Evolutionary conservation across 2,113 vertebrate species (phyloP).

Genomic region (Lasiurus cinereus): DNA sequence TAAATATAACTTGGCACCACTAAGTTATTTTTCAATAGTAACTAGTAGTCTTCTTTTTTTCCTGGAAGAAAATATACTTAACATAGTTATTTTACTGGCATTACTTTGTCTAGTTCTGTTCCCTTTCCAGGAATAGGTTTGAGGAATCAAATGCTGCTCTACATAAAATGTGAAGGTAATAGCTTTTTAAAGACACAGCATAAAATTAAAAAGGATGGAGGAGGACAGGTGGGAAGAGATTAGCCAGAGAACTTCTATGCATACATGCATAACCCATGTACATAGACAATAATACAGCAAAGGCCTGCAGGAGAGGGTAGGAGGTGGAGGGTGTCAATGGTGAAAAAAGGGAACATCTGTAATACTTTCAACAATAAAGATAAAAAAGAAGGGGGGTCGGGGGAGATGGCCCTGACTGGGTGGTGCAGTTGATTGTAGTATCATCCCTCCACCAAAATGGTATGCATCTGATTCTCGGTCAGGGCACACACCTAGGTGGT

Average conservation of each 20-base stretch:
- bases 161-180: constrained; percentile 22
- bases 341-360: too few relatives aligned
- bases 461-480: background rate
- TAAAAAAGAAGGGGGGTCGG: too few relatives aligned
- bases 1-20: background rate
- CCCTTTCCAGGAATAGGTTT: constrained; percentile 46
- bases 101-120: constrained; percentile 22
- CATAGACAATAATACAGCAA: too few relatives aligned
- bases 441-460: background rate
- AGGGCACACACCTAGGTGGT: too few relatives aligned
- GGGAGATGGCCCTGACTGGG: background rate
- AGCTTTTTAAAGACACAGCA: background rate
- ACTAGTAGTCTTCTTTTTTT: background rate
- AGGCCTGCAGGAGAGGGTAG: too few relatives aligned
- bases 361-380: too few relatives aligned
- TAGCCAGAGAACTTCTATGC: too few relatives aligned
- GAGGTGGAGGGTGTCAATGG: too few relatives aligned
- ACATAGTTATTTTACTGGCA: background rate
- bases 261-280: too few relatives aligned
- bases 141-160: constrained; percentile 20
- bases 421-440: background rate
- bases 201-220: background rate
- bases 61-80: constrained; percentile 1
- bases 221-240: too few relatives aligned
- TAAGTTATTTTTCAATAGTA: constrained; percentile 67